Evolutionary conservation across 2,797 vertebrate genomes (phyloP), one percentile per base, ranked within the genome.

Genomic region (Aldrovandia affinis): DNA sequence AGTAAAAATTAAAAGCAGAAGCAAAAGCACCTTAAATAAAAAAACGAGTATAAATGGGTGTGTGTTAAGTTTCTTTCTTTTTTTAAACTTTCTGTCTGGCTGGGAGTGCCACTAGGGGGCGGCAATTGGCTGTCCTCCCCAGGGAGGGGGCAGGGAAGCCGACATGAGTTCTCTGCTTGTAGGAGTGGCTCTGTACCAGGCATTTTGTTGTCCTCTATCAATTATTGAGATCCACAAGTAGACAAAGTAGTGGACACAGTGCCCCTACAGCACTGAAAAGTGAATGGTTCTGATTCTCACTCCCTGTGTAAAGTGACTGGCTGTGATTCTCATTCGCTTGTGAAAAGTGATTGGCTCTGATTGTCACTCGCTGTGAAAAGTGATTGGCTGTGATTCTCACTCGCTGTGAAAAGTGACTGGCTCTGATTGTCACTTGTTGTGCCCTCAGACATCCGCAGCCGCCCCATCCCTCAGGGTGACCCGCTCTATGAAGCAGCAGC

Each of bases 401-500:
- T 3, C 15, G 14, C 30, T 70, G 33, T 39, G 33, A 18, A 36
- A 39, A 20, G 68, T 25, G 73, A 77, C 9, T 77, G 39, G 18
- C 22, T 15, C 15, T 73, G 8, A 6, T 61, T n/a, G 15, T 84
- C 1, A 22, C 8, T 83, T 81, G 6, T 52, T 22, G 0, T 83
- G 18, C 33, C 84, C 86, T 87, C 82, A 95, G 94, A 81, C 73
- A 28, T 88, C 89, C 30, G 79, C 83, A 0, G 68, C 75, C 25
- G 54, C 52, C 83, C 92, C 88, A 85, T 91, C 85, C 83, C 87
- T 84, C 83, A 91, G 95, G 90, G 90, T 96, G 18, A 95, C 95
- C 0, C 95, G 95, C 25, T 95, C 95, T 2, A 95, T 95, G 95
- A 95, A 89, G 68, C 94, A 93, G 36, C 90, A 90, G 78, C 80